Evolutionary conservation across 2,888 invertebrate genomes (phyloP).

Genomic region (Globia sparganii): DNA sequence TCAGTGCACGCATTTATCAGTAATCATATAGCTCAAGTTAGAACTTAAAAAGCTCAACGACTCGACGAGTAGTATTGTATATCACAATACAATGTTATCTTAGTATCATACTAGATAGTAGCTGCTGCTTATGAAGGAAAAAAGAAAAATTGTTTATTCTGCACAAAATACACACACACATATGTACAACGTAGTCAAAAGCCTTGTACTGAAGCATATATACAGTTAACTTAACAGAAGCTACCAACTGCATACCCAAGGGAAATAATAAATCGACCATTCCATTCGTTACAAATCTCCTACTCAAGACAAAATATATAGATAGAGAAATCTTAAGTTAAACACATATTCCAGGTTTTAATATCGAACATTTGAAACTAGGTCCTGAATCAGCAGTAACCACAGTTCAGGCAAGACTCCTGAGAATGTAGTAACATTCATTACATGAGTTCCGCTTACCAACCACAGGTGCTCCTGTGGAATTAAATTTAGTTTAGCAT

Average conservation of each 20-base stretch:
- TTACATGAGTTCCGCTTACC: conserved; percentile 53
- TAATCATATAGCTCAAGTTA: not conserved
- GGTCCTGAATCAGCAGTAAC: conserved; percentile 47
- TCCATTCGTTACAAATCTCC: not conserved
- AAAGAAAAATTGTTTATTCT: not conserved
- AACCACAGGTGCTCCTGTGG: conserved; percentile 43
- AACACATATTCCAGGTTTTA: conserved; percentile 27
- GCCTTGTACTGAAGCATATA: not conserved
- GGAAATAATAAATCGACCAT: not conserved
- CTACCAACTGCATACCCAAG: not conserved
- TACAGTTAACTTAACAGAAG: not conserved
- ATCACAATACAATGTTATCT: not conserved
- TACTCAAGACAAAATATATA: not conserved
- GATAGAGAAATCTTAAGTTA: conserved; percentile 17
- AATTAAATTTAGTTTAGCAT: conserved; percentile 59
- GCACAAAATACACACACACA: not conserved
- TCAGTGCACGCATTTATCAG: not conserved
- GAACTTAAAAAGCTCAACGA: not conserved
- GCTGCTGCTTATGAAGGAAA: no score
- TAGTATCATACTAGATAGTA: not conserved
- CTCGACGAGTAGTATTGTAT: not conserved
- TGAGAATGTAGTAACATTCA: conserved; percentile 64
- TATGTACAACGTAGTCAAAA: not conserved
- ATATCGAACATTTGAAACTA: conserved; percentile 31
- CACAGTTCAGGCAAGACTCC: conserved; percentile 32